Base-by-base conservation (phyloP, 2,888 invertebrate species). In the Lasioglossum pauxillum region DNA sequence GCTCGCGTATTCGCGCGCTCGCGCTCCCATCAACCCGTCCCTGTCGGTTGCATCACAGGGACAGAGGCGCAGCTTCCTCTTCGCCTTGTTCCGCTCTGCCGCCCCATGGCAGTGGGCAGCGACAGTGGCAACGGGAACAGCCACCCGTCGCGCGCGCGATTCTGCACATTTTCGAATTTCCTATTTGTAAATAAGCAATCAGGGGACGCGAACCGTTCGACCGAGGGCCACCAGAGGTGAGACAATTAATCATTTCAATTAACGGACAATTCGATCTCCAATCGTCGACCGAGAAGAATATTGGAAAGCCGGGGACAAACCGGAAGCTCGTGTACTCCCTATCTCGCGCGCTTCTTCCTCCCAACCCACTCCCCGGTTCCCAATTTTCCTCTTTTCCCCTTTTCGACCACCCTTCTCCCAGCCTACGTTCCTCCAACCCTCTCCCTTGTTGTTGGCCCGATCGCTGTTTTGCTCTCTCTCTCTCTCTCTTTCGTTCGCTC, bases 111-210 rank as follows among this genome's bases (percentile, higher is more conserved):
- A 41, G 57, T 38, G 78, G 79, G 75, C 90, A 90, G 81, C 16
- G 60, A 14, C 60, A 60, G 14, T 2, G 67, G 35, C 35, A 38
- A 35, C 38, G 77, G 79, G 89, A 90, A 81, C 23, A 23, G 19
- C 31, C 44, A 5, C 64, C 84, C 77, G 27, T 19, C 49, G 19
- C 49, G 49, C 85, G 81, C 89, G 92, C 92, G 93, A 93, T 93
- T 94, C 93, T 89, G 93, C 93, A 93, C 95, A 95, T 95, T 95
- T 95, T 95, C 95, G 94, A 95, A 95, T 95, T 95, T 95, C 95
- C 95, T 95, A 95, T 95, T 95, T 95, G 95, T 95, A 95, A 95
- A 95, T 95, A 95, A 95, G 95, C 95, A 95, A 95, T 95, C 95
- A 95, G 92, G 92, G 92, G 75, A 82, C 86, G 78, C 88, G 88